Base-by-base conservation (phyloP, 1,140 invertebrate genomes). In the Drosophila leontia region DNA sequence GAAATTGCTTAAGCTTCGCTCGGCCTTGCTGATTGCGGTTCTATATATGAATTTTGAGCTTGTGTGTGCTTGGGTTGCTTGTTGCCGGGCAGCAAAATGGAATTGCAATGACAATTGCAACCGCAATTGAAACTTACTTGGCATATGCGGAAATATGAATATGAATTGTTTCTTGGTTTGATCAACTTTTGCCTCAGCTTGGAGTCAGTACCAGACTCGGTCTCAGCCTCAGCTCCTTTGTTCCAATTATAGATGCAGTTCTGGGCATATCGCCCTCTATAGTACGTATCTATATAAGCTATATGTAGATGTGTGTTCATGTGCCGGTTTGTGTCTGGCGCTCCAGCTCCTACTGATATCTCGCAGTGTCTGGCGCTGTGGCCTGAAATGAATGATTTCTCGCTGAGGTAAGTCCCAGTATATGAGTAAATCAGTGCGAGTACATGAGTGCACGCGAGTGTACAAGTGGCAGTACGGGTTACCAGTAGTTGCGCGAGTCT, bases 301-400 rank as follows among this genome's bases (percentile, higher is more conserved):
- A 47, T 37, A 61, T 60, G 26, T 51, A 11, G 26, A 61, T 76
- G 61, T 29, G 26, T 29, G 26, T 61, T 60, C 75, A 65, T 88
- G 84, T 88, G 84, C 81, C 84, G 84, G 85, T 85, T 88, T 84
- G 85, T 88, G 84, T 84, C 84, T 88, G 84, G 85, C 84, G 74
- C 81, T 70, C 39, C n/a, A 42, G 19, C 63, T 65, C 59, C 29
- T 2, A 44, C 78, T 78, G 85, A 90, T 90, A 84, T 65, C 69
- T 65, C 69, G 42, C 63, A 39, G 44, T 37, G 75, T 79, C 77
- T 80, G 70, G 68, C 68, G 29, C 23, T 34, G 65, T 34, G 65
- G 35, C 35, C 42, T 57, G 53, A 37, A 74, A 72, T 72, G 68
- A 74, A 72, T 74, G 37, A 74, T 72, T 71, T 72, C 23, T 19